phyloP scores from a whole-genome alignment of 2,888 invertebrate species.

The Yponomeuta cagnagella region DNA sequence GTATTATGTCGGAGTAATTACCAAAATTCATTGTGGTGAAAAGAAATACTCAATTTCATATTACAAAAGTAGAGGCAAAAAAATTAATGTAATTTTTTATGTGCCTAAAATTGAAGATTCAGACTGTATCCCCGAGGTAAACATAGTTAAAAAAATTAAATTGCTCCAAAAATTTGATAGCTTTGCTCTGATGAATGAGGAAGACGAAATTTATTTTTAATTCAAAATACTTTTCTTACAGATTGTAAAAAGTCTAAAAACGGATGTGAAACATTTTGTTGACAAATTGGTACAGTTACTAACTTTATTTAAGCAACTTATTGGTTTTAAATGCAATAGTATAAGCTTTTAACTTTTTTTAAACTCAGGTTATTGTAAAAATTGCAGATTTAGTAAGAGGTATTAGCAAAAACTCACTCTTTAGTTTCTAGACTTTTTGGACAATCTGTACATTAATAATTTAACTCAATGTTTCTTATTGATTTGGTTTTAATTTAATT shows the following conservation, averaged over 20 bases:
- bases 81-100: background rate
- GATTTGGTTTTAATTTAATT: conserved; percentile 7
- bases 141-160: background rate
- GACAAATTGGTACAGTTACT: background rate
- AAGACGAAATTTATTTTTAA: conserved; percentile 4
- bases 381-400: conserved; percentile 4
- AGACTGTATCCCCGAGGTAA: conserved; percentile 4
- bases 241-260: conserved; percentile 3
- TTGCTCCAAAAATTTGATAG: conserved; percentile 2
- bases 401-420: conserved; percentile 3
- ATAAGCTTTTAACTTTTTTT: no score
- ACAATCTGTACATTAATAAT: conserved; percentile 5
- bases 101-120: background rate
- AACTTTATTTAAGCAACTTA: background rate
- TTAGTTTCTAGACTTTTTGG: background rate
- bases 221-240: conserved; percentile 1
- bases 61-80: conserved; percentile 5
- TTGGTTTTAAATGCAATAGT: background rate
- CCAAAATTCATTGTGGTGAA: conserved; percentile 6
- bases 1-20: conserved; percentile 5
- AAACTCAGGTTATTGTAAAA: background rate
- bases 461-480: conserved; percentile 1
- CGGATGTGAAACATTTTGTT: background rate
- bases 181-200: conserved; percentile 4
- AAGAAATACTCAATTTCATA: conserved; percentile 4